Percentiles rank a stretch among this genome's conserved stretches.
These are phyloP conservation scores for Hemicrepidius hirtus DNA, from an alignment of 2,888 invertebrate genomes.

Conservation along the genomic window DNA sequence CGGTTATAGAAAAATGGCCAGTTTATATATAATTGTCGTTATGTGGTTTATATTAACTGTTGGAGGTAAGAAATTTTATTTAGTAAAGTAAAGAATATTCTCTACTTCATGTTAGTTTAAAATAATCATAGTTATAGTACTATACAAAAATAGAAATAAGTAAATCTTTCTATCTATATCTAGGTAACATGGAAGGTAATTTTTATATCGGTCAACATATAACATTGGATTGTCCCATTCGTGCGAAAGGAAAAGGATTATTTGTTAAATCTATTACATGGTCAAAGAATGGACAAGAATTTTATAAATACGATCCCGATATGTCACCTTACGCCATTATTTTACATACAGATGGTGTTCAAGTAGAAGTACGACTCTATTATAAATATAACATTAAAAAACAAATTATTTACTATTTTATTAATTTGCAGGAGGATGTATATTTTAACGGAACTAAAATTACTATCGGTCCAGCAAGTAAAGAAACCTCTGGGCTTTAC, in stretches of 20 bases:
- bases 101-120: neutral
- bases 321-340: constrained; percentile 9
- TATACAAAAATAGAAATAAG: neutral
- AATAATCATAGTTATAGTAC: neutral
- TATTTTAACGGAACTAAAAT: constrained; percentile 22
- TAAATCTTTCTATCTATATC: too few relatives aligned
- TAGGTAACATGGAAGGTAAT: neutral
- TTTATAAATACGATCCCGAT: constrained; percentile 21
- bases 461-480: constrained; percentile 8
- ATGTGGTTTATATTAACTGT: neutral
- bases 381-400: neutral
- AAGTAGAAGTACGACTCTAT: constrained; percentile 9
- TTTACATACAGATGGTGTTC: constrained; percentile 4
- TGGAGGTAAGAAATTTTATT: neutral
- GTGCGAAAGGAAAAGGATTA: constrained; percentile 1
- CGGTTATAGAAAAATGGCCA: neutral
- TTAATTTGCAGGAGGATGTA: constrained; percentile 22
- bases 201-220: constrained; percentile 3
- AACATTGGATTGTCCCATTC: constrained; percentile 28
- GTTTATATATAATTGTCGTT: neutral
- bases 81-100: too few relatives aligned
- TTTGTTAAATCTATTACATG: constrained; percentile 20
- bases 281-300: constrained; percentile 21
- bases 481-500: constrained; percentile 13
- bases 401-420: neutral